phyloP scores from a whole-genome alignment of 2,797 vertebrate species.

The Halcyon chelicuti region DNA sequence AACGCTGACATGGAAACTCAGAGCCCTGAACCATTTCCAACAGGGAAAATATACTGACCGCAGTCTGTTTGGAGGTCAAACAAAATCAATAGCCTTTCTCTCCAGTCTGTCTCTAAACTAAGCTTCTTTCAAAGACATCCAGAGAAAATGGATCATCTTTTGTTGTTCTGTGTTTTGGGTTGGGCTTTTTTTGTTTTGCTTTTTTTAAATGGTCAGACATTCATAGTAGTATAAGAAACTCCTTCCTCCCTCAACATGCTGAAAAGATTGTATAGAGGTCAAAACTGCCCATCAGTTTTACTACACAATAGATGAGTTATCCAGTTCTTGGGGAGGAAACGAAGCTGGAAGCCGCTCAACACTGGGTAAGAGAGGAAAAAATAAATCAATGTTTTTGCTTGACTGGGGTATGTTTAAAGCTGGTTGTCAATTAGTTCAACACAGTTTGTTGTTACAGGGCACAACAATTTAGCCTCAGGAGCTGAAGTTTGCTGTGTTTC shows the following conservation, averaged over 20 bases:
- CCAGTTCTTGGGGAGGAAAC: constrained; percentile 35
- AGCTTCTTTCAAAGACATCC: constrained; percentile 70
- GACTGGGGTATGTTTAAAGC: constrained; percentile 56
- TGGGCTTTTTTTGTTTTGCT: constrained; percentile 50
- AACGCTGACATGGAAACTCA: constrained; percentile 44
- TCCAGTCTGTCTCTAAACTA: constrained; percentile 71
- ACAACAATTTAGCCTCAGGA: constrained; percentile 66
- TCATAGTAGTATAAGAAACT: constrained; percentile 29
- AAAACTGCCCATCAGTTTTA: constrained; percentile 62
- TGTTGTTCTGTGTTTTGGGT: constrained; percentile 51
- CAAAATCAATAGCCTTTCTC: constrained; percentile 85
- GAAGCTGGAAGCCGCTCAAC: constrained; percentile 47
- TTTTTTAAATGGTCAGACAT: constrained; percentile 63
- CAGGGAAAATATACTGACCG: constrained; percentile 63
- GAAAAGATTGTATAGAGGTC: constrained; percentile 51
- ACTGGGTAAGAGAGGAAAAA: constrained; percentile 14
- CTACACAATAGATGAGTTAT: constrained; percentile 45
- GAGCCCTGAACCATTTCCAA: constrained; percentile 54
- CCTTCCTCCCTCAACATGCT: constrained; percentile 17
- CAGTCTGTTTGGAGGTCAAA: constrained; percentile 82
- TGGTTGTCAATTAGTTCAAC: constrained; percentile 67
- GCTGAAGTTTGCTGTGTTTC: constrained; percentile 30
- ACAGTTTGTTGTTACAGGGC: constrained; percentile 48
- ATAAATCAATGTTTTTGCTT: constrained; percentile 67
- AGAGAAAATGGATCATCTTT: constrained; percentile 70